Percentiles rank a stretch among this genome's conserved stretches.
Conservation (phyloP, 2,113 vertebrate genomes). For the Acrocephalus arundinaceus region DNA sequence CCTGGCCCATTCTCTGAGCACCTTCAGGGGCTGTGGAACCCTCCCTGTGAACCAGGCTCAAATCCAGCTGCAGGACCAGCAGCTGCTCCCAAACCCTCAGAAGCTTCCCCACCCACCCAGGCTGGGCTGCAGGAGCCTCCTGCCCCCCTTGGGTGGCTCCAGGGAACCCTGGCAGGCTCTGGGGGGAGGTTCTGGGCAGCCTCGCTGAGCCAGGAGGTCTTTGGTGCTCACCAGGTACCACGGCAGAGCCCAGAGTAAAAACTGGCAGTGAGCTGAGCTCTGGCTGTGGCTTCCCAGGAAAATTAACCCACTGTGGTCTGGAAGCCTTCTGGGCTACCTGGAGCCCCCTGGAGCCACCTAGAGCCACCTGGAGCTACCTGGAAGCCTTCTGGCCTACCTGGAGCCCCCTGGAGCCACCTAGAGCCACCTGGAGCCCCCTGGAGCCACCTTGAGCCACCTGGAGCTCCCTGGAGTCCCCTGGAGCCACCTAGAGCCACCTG, state of each 20-base stretch:
- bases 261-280: neutral
- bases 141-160: neutral
- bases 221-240: neutral
- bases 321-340: neutral
- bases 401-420: neutral
- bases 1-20: neutral
- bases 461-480: too few relatives aligned
- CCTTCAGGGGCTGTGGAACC: neutral
- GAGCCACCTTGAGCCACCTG: too few relatives aligned
- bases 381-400: neutral
- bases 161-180: neutral
- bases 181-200: neutral
- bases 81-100: neutral
- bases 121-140: neutral
- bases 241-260: rapidly evolving
- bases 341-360: neutral
- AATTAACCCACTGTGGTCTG: neutral
- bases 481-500: too few relatives aligned
- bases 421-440: too few relatives aligned
- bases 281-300: neutral
- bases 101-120: neutral
- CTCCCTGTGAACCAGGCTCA: neutral
- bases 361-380: neutral
- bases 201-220: rapidly evolving
- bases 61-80: neutral